These are phyloP conservation scores for Halcyon badia DNA, from an alignment of 2,797 vertebrate genomes.

Conservation along the genomic window DNA sequence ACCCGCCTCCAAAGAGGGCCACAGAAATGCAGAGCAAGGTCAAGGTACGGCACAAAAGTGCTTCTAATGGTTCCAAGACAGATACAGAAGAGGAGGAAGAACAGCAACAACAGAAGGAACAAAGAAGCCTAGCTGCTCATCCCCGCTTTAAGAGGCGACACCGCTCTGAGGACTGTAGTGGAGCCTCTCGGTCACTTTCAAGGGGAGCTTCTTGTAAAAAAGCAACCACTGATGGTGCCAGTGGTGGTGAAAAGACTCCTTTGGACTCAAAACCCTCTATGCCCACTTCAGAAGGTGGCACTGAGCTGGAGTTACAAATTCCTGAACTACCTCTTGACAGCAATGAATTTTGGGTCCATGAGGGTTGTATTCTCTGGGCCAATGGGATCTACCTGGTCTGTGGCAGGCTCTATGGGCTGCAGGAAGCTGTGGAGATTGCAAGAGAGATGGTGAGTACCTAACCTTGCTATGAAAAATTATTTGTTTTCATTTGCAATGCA, in stretches of 20 bases:
- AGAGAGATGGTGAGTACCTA: conserved; percentile 91
- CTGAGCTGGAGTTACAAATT: conserved; percentile 92
- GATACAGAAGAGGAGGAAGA: conserved; percentile 85
- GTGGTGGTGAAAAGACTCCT: conserved; percentile 80
- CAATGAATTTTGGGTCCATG: conserved; percentile 98
- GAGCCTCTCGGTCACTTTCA: conserved; percentile 87
- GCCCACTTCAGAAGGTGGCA: conserved; percentile 83
- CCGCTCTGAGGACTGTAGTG: conserved; percentile 92
- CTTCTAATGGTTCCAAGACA: conserved; percentile 84
- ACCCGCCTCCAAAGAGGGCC: conserved; percentile 89
- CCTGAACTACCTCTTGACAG: conserved; percentile 98
- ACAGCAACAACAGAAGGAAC: conserved; percentile 83
- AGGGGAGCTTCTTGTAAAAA: conserved; percentile 93
- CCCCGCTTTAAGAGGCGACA: conserved; percentile 96
- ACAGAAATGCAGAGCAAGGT: conserved; percentile 83
- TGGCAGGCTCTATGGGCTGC: conserved; percentile 96
- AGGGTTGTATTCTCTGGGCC: conserved; percentile 98
- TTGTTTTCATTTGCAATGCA: background rate
- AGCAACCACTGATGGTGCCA: conserved; percentile 78
- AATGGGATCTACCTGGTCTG: conserved; percentile 98
- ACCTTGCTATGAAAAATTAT: background rate
- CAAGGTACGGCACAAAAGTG: conserved; percentile 87
- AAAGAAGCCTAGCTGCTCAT: conserved; percentile 90
- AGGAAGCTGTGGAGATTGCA: conserved; percentile 97
- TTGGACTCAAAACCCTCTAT: conserved; percentile 81